A percentile compares a stretch with the other conserved stretches of the same genome.
Evolutionary conservation across 2,113 vertebrate genomes (phyloP).

Genomic region (Megaceryle maxima): DNA sequence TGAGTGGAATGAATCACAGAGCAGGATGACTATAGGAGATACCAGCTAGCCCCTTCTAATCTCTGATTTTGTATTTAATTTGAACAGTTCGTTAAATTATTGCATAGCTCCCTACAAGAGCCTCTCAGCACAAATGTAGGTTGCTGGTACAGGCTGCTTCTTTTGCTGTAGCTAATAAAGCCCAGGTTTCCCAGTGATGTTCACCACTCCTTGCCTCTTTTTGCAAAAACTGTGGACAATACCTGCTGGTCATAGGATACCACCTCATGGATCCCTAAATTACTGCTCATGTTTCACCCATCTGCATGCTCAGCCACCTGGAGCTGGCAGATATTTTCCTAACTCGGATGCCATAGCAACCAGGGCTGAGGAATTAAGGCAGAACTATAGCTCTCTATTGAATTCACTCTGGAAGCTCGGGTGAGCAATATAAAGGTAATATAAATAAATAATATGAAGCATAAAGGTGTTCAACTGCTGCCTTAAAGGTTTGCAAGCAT

Average conservation of each 20-base stretch:
- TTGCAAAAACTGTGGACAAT: background rate
- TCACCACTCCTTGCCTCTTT: background rate
- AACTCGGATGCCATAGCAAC: slow-evolving; percentile 56
- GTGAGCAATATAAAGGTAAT: slow-evolving; percentile 2
- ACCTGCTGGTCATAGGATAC: background rate
- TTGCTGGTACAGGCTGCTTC: background rate
- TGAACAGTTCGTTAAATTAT: background rate
- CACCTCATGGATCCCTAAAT: background rate
- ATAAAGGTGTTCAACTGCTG: background rate
- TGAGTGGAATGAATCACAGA: background rate
- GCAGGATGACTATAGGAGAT: fast-evolving
- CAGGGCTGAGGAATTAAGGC: slow-evolving; percentile 29
- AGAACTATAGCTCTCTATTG: background rate
- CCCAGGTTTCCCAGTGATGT: background rate
- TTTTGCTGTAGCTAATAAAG: background rate
- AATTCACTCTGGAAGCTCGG: background rate
- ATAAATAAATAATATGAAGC: slow-evolving; percentile 1
- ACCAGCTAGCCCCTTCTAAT: background rate
- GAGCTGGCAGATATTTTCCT: slow-evolving; percentile 62
- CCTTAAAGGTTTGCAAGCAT: background rate
- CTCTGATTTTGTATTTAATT: background rate
- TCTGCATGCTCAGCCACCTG: slow-evolving; percentile 49
- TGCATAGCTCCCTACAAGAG: background rate
- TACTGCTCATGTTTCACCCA: background rate
- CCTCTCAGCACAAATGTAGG: background rate